Percentiles rank a stretch among this genome's conserved stretches.
Conservation (phyloP, 2,113 vertebrate species). For the Aptenodytes forsteri region DNA sequence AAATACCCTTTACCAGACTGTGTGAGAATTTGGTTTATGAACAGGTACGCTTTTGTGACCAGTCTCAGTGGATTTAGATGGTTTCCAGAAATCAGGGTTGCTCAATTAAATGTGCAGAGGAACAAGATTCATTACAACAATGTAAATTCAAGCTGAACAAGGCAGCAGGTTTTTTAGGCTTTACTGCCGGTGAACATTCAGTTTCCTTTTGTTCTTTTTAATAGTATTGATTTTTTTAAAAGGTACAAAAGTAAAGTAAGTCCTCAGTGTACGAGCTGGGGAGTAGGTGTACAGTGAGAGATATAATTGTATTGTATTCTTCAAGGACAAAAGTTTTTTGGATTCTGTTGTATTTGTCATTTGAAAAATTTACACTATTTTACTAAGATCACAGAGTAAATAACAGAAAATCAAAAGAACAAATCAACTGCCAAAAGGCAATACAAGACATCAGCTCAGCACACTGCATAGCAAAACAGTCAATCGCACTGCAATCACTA, state of each 20-base stretch:
- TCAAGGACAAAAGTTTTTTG: conserved; percentile 53
- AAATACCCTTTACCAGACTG: neutral
- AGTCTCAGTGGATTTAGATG: neutral
- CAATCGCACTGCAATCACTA: conserved; percentile 45
- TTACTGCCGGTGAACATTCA: neutral
- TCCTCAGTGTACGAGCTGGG: neutral
- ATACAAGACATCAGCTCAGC: conserved; percentile 16
- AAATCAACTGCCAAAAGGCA: conserved; percentile 38
- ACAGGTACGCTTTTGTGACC: neutral
- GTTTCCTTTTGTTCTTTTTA: conserved; percentile 43
- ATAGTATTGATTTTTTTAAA: conserved; percentile 20
- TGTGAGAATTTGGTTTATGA: neutral
- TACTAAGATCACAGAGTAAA: conserved; percentile 47
- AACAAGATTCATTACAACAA: neutral
- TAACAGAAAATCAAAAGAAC: conserved; percentile 59
- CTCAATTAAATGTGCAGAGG: conserved; percentile 13
- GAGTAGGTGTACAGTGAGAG: neutral
- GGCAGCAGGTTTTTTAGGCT: neutral
- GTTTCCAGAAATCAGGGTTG: conserved; percentile 9
- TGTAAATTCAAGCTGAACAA: conserved; percentile 22
- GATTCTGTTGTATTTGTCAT: conserved; percentile 3
- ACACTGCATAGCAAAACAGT: conserved; percentile 17
- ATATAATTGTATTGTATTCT: conserved; percentile 36
- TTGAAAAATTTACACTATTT: conserved; percentile 50
- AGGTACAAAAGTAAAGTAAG: conserved; percentile 12